phyloP scores from a whole-genome alignment of 35 echinoderm and acorn worm genomes.

The Ophiothrix spiculata region DNA sequence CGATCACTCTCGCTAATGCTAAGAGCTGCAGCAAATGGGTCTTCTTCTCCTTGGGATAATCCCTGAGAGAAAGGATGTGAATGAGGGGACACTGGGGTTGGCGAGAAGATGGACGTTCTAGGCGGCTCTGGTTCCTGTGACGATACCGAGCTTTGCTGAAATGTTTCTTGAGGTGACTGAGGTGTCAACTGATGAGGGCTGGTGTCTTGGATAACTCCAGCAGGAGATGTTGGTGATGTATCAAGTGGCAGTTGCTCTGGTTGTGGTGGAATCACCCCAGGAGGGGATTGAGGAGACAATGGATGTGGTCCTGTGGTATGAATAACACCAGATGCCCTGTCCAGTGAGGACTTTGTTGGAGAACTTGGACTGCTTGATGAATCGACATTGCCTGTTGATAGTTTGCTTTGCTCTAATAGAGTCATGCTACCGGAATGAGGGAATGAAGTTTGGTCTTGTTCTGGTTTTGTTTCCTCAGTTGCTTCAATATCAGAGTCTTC shows the following conservation, averaged over 20 bases:
- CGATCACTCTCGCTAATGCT: constrained; percentile 78
- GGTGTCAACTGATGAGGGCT: not conserved
- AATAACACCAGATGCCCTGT: not conserved
- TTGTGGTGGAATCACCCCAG: not conserved
- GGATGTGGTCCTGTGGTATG: not conserved
- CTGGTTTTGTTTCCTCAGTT: not conserved
- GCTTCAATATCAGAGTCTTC: not conserved
- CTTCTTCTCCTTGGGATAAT: constrained; percentile 19
- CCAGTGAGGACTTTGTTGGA: not conserved
- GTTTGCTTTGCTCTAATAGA: not conserved
- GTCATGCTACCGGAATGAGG: not conserved
- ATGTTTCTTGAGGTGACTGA: not conserved
- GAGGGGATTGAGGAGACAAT: not conserved
- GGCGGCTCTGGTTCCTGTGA: not conserved
- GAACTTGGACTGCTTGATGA: not conserved
- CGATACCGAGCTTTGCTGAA: not conserved
- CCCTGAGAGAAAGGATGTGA: constrained; percentile 6
- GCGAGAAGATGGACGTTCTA: not conserved
- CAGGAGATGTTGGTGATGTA: not conserved
- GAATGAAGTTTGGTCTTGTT: not conserved
- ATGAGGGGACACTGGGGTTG: not conserved
- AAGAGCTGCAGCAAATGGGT: constrained; percentile 64
- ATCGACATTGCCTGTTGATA: not conserved
- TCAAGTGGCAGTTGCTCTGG: not conserved
- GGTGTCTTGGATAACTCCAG: not conserved